phyloP scores from a whole-genome alignment of 2,888 invertebrate genomes.

The Diarsia brunnea region DNA sequence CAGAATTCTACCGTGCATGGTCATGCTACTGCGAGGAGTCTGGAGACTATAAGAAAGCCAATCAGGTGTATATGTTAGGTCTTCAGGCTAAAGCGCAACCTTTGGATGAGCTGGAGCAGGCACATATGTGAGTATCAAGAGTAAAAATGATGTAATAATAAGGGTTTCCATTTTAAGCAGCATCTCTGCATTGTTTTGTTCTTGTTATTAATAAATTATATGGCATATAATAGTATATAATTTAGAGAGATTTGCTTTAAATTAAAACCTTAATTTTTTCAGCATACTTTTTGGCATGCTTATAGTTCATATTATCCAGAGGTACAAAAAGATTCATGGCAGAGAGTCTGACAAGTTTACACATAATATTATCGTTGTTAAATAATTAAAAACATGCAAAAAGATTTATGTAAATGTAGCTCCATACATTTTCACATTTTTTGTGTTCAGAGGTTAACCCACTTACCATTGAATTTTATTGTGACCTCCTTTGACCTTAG shows the following conservation, averaged over 20 bases:
- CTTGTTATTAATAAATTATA: not conserved
- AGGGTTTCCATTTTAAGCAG: not conserved
- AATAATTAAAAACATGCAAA: not conserved
- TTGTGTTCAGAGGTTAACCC: constrained; percentile 5
- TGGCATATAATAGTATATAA: not conserved
- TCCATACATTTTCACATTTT: constrained; percentile 8
- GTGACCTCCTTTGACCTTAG: constrained; percentile 36
- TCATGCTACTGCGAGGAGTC: constrained; percentile 96
- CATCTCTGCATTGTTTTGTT: not conserved
- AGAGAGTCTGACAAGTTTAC: not conserved
- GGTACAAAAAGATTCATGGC: not conserved
- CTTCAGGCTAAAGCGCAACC: constrained; percentile 95
- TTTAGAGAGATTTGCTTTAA: not conserved
- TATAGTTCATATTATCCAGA: not conserved
- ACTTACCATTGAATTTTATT: constrained; percentile 3
- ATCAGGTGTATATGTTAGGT: constrained; percentile 95
- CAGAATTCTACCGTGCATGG: constrained; percentile 97
- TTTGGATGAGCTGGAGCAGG: constrained; percentile 93
- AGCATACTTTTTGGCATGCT: not conserved
- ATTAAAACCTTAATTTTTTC: not conserved
- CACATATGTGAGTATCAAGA: constrained; percentile 92
- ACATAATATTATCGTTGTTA: not conserved
- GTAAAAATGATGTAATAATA: constrained; percentile 25
- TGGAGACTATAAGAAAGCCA: constrained; percentile 95
- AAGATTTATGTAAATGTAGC: not conserved